Base-by-base conservation (phyloP, 2,888 invertebrate species). In the Corbicula japonica region DNA sequence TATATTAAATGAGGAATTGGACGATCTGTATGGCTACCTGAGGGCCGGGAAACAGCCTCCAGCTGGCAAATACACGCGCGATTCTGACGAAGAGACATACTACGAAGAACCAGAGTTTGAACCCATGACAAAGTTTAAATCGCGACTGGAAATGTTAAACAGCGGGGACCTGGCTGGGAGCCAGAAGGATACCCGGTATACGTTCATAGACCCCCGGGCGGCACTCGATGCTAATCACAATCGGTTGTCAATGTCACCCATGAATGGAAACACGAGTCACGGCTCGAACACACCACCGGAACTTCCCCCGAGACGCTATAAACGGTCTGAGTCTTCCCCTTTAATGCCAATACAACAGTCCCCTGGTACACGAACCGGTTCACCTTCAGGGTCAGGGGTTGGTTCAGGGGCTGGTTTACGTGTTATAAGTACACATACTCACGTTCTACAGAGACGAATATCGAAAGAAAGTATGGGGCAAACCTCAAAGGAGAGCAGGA, bases 21-120 rank as follows among this genome's bases (percentile, higher is more conserved):
- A 98, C 94, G 97, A 98, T 94, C 97, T 98, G 85, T 98, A 98
- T 93, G 98, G 98, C 92, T 98, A 98, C 93, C 98, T 98, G 0
- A 95, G 98, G 81, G 98, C 98, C 0, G 96, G 98, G 87, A 98
- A 98, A 63, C 97, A 97, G 1, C 95, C 97, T 34, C 97, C 97
- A 34, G 86, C 88, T 86, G 93, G 88, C 5, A 90, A 86, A 72
- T 90, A 86, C 60, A 83, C 87, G 6, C 87, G 89, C 35, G 91
- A 91, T 70, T 90, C 90, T 76, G 93, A 94, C 70, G 91, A 92
- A 74, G 89, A 92, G 68, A 88, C 91, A 32, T 91, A 89, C 76
- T 92, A 91, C 88, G 92, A 92, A 70, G 92, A 93, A 80, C 93
- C 92, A 8, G 91, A 91, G 21, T 92, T 91, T 77, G 91, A 91